Evolutionary conservation across 64 coral and sea anemone species (phyloP).

Genomic region (Trachythela sp.): DNA sequence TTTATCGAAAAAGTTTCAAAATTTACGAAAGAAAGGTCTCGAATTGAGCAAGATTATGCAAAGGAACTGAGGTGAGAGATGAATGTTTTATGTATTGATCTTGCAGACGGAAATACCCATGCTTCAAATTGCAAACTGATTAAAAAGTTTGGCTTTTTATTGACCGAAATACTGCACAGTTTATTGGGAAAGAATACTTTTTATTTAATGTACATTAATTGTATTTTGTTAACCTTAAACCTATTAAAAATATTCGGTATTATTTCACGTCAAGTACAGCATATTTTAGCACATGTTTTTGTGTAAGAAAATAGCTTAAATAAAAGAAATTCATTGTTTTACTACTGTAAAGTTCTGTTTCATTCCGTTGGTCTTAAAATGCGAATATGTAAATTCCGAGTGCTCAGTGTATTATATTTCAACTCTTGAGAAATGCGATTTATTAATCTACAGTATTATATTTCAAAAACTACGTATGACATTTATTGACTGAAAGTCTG

Average conservation of each 20-base stretch:
- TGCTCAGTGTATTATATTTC: neutral
- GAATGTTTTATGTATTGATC: neutral
- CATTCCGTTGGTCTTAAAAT: neutral
- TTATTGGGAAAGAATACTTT: neutral
- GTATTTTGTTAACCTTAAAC: too few species aligned
- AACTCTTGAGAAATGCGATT: neutral
- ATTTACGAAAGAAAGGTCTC: conserved; percentile 89
- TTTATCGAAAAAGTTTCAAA: conserved; percentile 87
- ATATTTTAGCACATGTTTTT: too few species aligned
- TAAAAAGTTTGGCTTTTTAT: neutral
- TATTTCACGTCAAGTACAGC: too few species aligned
- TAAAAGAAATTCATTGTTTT: neutral
- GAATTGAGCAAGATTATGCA: conserved; percentile 90
- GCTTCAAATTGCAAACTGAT: neutral
- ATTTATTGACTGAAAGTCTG: neutral
- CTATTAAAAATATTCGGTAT: too few species aligned
- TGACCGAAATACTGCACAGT: neutral
- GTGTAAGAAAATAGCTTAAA: too few species aligned
- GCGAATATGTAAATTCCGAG: neutral
- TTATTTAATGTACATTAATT: too few species aligned
- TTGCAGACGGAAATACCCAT: neutral
- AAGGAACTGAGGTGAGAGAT: conserved; percentile 73
- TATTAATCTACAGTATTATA: neutral
- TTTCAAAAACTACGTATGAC: neutral
- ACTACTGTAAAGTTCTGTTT: neutral